phyloP scores from a whole-genome alignment of 2,888 invertebrate species.

The Pecten maximus region DNA sequence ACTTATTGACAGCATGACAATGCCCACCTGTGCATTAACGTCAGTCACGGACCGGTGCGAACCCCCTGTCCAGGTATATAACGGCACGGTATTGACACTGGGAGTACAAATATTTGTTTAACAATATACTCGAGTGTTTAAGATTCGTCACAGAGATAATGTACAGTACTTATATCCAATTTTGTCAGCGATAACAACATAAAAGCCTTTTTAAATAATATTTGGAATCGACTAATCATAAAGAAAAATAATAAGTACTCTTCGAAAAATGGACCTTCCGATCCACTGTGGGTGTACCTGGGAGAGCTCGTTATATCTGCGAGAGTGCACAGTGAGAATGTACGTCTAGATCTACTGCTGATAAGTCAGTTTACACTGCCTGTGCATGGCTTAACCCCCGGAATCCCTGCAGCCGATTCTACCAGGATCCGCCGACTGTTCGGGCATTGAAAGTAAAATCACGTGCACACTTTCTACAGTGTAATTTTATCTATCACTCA shows the following conservation, averaged over 20 bases:
- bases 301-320: background rate
- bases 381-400: constrained; percentile 1
- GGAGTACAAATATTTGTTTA: background rate
- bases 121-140: constrained; percentile 10
- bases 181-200: background rate
- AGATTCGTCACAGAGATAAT: background rate
- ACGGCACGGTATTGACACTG: background rate
- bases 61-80: background rate
- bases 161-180: constrained; percentile 8
- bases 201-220: background rate
- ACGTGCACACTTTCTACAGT: background rate
- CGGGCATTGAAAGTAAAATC: background rate
- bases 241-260: background rate
- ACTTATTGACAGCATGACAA: background rate
- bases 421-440: background rate
- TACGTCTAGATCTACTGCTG: background rate
- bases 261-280: background rate
- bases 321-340: background rate
- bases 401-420: background rate
- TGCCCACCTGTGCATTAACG: constrained; percentile 1
- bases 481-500: background rate
- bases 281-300: background rate
- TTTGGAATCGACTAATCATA: background rate
- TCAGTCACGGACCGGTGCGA: background rate
- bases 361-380: background rate